Evolutionary conservation across 2,113 vertebrate species (phyloP).

Genomic region (Neogobius melanostomus): DNA sequence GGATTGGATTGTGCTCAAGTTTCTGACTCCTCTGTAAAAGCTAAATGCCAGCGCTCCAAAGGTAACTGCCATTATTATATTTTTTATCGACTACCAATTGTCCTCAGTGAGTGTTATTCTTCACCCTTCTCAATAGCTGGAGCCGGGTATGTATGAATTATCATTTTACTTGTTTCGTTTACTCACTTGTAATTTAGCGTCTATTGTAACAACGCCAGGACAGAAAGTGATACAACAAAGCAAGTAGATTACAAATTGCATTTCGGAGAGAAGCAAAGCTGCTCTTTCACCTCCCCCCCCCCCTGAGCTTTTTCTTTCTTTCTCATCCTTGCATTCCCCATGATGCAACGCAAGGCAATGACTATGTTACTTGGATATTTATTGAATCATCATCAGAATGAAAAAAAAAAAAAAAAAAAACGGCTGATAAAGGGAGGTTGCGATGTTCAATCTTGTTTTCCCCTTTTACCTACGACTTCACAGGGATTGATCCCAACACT

Average conservation of each 20-base stretch:
- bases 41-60: too few relatives aligned
- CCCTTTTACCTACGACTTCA: conserved; percentile 17
- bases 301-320: conserved; percentile 16
- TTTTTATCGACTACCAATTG: too few relatives aligned
- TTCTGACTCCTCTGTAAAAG: too few relatives aligned
- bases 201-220: neutral
- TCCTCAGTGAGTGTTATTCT: too few relatives aligned
- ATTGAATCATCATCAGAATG: conserved; percentile 47
- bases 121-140: too few relatives aligned
- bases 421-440: conserved; percentile 42
- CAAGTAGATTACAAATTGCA: conserved; percentile 16
- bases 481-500: conserved; percentile 28
- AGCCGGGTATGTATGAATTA: too few relatives aligned
- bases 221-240: conserved; percentile 22
- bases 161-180: too few relatives aligned
- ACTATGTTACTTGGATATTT: conserved; percentile 44
- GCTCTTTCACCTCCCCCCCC: conserved; percentile 14
- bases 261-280: conserved; percentile 21
- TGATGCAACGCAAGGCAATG: conserved; percentile 74
- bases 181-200: too few relatives aligned
- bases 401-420: neutral
- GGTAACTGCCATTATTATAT: too few relatives aligned
- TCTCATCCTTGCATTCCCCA: conserved; percentile 39
- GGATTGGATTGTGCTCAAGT: too few relatives aligned
- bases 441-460: conserved; percentile 1